Evolutionary conservation across 2,113 vertebrate species (phyloP), one percentile per base, ranked within the genome.

Genomic region (Colossoma macropomum): DNA sequence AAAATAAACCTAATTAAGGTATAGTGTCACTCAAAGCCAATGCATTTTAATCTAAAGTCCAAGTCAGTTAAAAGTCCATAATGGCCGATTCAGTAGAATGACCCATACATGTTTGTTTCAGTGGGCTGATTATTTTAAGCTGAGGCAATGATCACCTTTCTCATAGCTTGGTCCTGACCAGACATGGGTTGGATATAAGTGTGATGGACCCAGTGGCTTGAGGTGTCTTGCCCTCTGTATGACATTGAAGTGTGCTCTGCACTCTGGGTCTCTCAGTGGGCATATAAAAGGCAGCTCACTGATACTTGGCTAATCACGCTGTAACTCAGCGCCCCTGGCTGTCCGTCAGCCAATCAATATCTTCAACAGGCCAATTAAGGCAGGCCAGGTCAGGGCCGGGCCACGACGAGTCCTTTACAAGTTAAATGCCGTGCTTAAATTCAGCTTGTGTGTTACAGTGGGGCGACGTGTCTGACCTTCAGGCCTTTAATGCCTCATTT

Each of bases 331-430:
- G 87, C 89, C 79, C 59, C 86, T 77, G 84, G 88, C 89, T 72
- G 82, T 91, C 90, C 89, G 92, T 91, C 89, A 86, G 77, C 85
- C 89, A 90, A 95, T 95, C 94, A 93, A 95, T 95, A 93, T 89
- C 88, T 79, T 87, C 89, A 93, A 92, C 93, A 92, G 92, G 90
- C 93, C 92, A 95, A 94, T 95, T 94, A 95, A 93, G 92, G 90
- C 86, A 87, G 87, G 85, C 80, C 75, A 89, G 94, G 94, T 94
- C 94, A 95, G 81, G 87, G 92, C 88, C 89, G 83, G 93, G 93
- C 89, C 93, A 93, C 91, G 59, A 59, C 89, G 86, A 93, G 92
- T 92, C 89, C 91, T 93, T 93, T 92, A 91, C 91, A 93, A 92
- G 91, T 94, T 92, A 94, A 94, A 94, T 94, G 91, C 90, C 89